Conservation (phyloP, 1,140 invertebrate species). For the Prorops nasuta region DNA sequence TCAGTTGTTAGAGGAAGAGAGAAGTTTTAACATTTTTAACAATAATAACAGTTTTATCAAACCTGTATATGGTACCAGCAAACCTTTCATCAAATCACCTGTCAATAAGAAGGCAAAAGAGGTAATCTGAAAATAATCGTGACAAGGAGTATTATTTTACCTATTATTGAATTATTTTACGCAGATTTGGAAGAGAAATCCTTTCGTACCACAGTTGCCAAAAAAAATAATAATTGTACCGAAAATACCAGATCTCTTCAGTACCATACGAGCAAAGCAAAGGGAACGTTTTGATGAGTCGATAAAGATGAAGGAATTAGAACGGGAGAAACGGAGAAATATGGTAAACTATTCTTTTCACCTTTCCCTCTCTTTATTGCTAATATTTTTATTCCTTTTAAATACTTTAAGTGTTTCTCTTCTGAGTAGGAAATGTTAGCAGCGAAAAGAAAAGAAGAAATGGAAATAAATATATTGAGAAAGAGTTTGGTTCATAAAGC, state of each 20-base stretch:
- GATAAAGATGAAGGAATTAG: conserved; percentile 10
- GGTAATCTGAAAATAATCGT: too few relatives aligned
- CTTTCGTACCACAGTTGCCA: background rate
- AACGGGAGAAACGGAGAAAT: conserved; percentile 2
- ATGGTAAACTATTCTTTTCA: too few relatives aligned
- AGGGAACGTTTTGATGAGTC: conserved; percentile 19
- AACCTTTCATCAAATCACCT: too few relatives aligned
- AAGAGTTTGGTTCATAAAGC: conserved; percentile 17
- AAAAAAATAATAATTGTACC: background rate
- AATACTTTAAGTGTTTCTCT: background rate
- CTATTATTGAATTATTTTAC: too few relatives aligned
- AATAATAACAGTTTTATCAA: too few relatives aligned
- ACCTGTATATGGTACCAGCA: too few relatives aligned
- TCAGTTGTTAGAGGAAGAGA: too few relatives aligned
- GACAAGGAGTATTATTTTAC: too few relatives aligned
- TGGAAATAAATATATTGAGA: conserved; percentile 13
- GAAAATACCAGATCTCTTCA: conserved; percentile 13
- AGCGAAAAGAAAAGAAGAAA: conserved; percentile 13
- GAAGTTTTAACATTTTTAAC: too few relatives aligned
- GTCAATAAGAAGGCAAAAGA: too few relatives aligned
- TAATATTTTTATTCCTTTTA: background rate
- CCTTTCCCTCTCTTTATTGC: too few relatives aligned
- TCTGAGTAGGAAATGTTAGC: conserved; percentile 4
- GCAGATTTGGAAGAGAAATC: background rate
- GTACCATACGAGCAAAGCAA: conserved; percentile 11